Evolutionary conservation across 2,888 invertebrate species (phyloP).

Genomic region (Agonopterix subpropinquella): DNA sequence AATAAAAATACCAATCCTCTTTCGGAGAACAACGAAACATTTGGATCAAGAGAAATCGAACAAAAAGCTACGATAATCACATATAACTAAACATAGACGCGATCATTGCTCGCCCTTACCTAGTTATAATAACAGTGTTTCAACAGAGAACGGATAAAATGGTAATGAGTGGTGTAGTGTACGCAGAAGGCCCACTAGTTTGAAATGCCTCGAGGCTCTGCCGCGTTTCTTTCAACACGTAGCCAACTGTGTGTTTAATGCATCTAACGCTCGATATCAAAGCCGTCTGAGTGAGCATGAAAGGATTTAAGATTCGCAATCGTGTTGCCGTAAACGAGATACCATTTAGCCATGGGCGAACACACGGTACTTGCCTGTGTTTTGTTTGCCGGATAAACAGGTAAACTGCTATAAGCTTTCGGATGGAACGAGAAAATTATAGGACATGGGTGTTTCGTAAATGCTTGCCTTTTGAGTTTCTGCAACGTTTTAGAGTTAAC

Average conservation of each 20-base stretch:
- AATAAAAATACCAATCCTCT: no score
- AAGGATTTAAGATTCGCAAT: conserved; percentile 61
- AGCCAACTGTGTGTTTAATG: conserved; percentile 66
- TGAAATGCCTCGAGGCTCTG: conserved; percentile 54
- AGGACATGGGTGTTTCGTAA: conserved; percentile 22
- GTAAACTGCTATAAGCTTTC: conserved; percentile 32
- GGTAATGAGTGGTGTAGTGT: conserved; percentile 54
- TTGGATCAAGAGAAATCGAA: conserved; percentile 34
- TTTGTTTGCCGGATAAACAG: conserved; percentile 38
- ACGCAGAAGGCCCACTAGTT: conserved; percentile 48
- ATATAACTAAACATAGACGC: conserved; percentile 43
- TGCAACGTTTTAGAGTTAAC: conserved; percentile 4
- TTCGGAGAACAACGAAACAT: conserved; percentile 9
- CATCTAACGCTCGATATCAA: conserved; percentile 54
- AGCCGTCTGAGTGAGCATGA: conserved; percentile 45
- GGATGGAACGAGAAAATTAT: conserved; percentile 44
- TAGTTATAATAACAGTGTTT: conserved; percentile 67
- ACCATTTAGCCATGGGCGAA: conserved; percentile 64
- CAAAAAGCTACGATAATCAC: conserved; percentile 54
- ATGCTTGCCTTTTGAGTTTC: conserved; percentile 9
- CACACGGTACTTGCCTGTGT: conserved; percentile 24
- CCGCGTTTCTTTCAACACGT: conserved; percentile 70
- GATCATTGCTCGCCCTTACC: conserved; percentile 63
- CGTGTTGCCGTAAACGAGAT: conserved; percentile 62
- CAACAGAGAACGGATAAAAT: conserved; percentile 52